phyloP scores from a whole-genome alignment of 2,797 vertebrate genomes.

The Tadarida brasiliensis region DNA sequence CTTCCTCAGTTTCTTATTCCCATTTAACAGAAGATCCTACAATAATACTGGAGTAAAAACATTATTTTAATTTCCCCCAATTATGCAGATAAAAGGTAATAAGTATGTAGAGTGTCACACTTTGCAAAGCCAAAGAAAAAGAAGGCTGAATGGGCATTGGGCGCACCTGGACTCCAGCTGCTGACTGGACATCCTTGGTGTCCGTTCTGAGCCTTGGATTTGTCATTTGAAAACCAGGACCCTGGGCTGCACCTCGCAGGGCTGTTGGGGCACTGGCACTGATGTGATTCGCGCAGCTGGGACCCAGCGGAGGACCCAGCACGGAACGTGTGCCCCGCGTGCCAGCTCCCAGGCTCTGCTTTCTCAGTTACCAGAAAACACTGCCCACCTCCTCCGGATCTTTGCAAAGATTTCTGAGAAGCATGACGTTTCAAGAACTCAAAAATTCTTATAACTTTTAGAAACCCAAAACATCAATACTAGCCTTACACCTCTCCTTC shows the following conservation, averaged over 20 bases:
- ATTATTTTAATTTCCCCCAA: not conserved
- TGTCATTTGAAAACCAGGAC: too few relatives aligned
- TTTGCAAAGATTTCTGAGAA: not conserved
- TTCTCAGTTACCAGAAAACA: not conserved
- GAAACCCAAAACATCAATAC: not conserved
- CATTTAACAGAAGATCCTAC: not conserved
- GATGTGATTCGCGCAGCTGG: fast-evolving
- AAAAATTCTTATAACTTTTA: not conserved
- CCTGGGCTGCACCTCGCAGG: not conserved
- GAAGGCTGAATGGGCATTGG: too few relatives aligned
- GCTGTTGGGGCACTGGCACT: fast-evolving
- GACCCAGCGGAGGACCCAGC: not conserved
- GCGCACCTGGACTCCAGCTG: not conserved
- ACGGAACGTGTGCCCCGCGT: fast-evolving
- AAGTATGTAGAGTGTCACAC: not conserved
- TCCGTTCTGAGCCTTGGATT: not conserved
- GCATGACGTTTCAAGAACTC: not conserved
- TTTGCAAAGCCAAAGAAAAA: not conserved
- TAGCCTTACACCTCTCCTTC: not conserved
- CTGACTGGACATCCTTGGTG: too few relatives aligned
- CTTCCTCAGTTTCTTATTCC: not conserved
- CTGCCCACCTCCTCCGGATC: too few relatives aligned
- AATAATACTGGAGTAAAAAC: not conserved
- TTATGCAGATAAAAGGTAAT: not conserved
- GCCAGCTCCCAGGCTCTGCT: fast-evolving